A percentile compares a stretch with the other conserved stretches of the same genome.
Conservation (phyloP, 1,140 invertebrate genomes). For the Halesus radiatus region DNA sequence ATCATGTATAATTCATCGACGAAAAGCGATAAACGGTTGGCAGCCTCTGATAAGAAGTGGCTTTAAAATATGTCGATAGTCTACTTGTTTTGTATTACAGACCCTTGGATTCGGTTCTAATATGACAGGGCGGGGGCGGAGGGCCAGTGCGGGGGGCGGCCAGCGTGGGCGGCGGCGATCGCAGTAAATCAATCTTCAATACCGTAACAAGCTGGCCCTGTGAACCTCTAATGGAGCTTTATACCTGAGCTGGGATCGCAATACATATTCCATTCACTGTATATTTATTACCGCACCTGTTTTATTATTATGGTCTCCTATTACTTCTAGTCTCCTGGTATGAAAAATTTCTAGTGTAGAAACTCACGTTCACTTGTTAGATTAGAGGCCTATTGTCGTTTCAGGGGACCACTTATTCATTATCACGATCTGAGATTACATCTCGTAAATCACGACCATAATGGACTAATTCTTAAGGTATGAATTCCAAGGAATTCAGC, state of each 20-base stretch:
- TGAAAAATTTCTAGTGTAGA: conserved; percentile 21
- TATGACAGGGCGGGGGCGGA: too few relatives aligned
- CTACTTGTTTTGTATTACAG: not conserved
- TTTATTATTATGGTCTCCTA: not conserved
- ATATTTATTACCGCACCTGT: conserved; percentile 31
- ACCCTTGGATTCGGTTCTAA: too few relatives aligned
- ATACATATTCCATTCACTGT: conserved; percentile 32
- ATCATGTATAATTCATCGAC: too few relatives aligned
- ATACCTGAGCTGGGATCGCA: conserved; percentile 23
- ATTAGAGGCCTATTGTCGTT: conserved; percentile 14
- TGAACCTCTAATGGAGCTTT: conserved; percentile 27
- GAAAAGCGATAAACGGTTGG: too few relatives aligned
- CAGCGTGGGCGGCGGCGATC: not conserved
- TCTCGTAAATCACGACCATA: not conserved
- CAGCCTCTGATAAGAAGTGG: too few relatives aligned
- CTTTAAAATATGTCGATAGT: too few relatives aligned
- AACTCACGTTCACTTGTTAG: not conserved
- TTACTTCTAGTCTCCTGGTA: not conserved
- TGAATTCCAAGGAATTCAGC: too few relatives aligned
- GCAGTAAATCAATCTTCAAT: conserved; percentile 45
- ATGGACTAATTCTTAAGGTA: too few relatives aligned
- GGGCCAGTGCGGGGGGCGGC: not conserved
- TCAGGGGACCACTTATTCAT: not conserved
- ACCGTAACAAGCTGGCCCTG: conserved; percentile 36
- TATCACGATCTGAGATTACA: conserved; percentile 9